A percentile compares a stretch with the other conserved stretches of the same genome.
These are phyloP conservation scores for Diloba caeruleocephala DNA, from an alignment of 2,888 invertebrate species.

Conservation along the genomic window DNA sequence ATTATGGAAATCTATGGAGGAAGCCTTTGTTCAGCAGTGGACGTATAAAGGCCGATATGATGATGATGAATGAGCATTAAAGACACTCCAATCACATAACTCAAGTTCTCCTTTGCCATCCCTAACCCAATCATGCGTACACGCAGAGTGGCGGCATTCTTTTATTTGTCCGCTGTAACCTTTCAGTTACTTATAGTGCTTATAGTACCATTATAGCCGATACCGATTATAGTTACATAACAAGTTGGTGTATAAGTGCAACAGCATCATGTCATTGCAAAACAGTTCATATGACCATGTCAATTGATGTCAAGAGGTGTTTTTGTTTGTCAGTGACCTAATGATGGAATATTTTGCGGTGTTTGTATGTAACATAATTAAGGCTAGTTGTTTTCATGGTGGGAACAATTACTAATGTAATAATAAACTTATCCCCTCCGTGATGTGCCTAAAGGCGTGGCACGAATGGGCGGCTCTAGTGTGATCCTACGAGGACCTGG, in stretches of 20 bases:
- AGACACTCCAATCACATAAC: too few relatives aligned
- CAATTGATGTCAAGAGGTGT: constrained; percentile 24
- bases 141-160: constrained; percentile 28
- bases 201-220: constrained; percentile 1
- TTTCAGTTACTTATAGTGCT: constrained; percentile 16
- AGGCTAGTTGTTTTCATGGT: too few relatives aligned
- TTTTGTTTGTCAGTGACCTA: constrained; percentile 10
- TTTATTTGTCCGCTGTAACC: constrained; percentile 41
- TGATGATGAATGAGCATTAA: too few relatives aligned
- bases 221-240: constrained; percentile 42
- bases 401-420: too few relatives aligned
- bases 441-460: too few relatives aligned
- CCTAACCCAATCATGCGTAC: constrained; percentile 36
- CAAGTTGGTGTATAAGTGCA: constrained; percentile 11
- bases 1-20: too few relatives aligned
- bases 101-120: constrained; percentile 8
- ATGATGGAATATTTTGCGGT: neutral
- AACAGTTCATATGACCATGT: constrained; percentile 31
- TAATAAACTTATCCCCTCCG: too few relatives aligned
- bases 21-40: too few relatives aligned
- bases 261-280: constrained; percentile 20
- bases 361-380: neutral
- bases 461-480: too few relatives aligned
- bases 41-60: too few relatives aligned
- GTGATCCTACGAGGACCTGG: too few relatives aligned